Conservation (phyloP, 2,888 invertebrate genomes). For the Pristionchus fissidentatus region DNA sequence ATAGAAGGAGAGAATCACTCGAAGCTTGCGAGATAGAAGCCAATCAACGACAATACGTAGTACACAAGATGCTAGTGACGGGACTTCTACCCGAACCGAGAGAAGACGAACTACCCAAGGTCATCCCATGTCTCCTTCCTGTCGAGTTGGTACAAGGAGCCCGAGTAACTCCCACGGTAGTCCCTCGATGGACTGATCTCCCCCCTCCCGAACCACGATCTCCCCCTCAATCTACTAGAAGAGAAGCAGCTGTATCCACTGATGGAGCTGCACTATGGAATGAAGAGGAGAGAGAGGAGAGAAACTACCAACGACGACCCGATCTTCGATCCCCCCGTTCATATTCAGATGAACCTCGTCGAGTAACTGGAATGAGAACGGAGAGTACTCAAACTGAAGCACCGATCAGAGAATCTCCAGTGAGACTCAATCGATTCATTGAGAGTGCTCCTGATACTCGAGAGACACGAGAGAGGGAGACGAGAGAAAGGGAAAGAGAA, state of each 20-base stretch:
- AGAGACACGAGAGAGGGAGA: not conserved
- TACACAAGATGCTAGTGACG: slow-evolving; percentile 72
- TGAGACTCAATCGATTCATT: slow-evolving; percentile 26
- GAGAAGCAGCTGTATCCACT: slow-evolving; percentile 45
- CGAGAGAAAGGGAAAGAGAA: slow-evolving; percentile 38
- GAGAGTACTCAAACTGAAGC: slow-evolving; percentile 40
- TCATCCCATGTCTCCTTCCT: slow-evolving; percentile 73
- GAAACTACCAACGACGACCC: not conserved
- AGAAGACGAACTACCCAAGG: slow-evolving; percentile 69
- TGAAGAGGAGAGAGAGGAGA: not conserved
- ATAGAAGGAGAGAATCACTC: slow-evolving; percentile 76
- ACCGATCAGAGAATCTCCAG: not conserved
- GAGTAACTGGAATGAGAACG: not conserved
- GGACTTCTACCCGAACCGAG: slow-evolving; percentile 70
- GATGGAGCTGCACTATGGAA: slow-evolving; percentile 8
- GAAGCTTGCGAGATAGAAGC: slow-evolving; percentile 78
- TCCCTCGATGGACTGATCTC: slow-evolving; percentile 5
- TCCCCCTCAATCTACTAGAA: not conserved
- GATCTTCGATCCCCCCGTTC: too few species aligned
- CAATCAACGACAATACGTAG: slow-evolving; percentile 74
- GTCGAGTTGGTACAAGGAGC: slow-evolving; percentile 71
- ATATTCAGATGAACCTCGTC: slow-evolving; percentile 4
- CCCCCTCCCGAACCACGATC: slow-evolving; percentile 4
- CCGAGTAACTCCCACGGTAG: slow-evolving; percentile 60
- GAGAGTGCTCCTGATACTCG: too few species aligned